Base-by-base conservation (phyloP, 1,140 invertebrate genomes). In the Drosophila truncata region DNA sequence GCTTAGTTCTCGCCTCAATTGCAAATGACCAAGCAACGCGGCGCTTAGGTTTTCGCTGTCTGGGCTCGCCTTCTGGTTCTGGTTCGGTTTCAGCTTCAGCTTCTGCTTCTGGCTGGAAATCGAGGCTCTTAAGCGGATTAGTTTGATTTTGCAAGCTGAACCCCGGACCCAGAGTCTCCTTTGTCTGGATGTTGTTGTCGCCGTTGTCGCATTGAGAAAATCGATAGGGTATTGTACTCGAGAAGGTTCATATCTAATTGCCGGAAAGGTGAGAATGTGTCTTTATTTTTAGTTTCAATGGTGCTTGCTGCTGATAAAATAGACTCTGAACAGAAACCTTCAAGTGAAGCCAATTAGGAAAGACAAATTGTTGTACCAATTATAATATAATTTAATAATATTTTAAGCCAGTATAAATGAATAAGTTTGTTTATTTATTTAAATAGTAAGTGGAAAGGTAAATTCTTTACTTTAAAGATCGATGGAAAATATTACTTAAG, bases 41-140 rank as follows among this genome's bases (percentile, higher is more conserved):
- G 20, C 52, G 20, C 31, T 46, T 41, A 42, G 42, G 57, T 78
- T 61, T 41, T 71, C 46, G 57, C 41, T 44, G 74, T 70, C 64
- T 67, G 73, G 52, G 61, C 25, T 65, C 52, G 33, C 14, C 44
- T 58, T 67, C 63, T 54, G 42, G 42, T 47, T 44, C 10, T 44
- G 44, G 44, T 14, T 63, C 59, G 35, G 59, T 29, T 58, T 64
- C 61, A 13, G 61, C 9, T 66, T 29, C 47, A 29, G 66, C 29
- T 52, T 65, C 57, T 64, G 64, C 27, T 35, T 42, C 67, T 65
- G 63, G 50, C 60, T 55, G 67, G 55, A 83, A 88, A 78, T 78
- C 64, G 84, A 88, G 77, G 77, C 84, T 84, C 64, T 72, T 88
- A 88, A 88, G 84, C 85, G 80, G 84, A 90, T 88, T 88, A 90